Evolutionary conservation across 2,113 vertebrate species (phyloP).

Genomic region (Heloderma charlesbogerti): DNA sequence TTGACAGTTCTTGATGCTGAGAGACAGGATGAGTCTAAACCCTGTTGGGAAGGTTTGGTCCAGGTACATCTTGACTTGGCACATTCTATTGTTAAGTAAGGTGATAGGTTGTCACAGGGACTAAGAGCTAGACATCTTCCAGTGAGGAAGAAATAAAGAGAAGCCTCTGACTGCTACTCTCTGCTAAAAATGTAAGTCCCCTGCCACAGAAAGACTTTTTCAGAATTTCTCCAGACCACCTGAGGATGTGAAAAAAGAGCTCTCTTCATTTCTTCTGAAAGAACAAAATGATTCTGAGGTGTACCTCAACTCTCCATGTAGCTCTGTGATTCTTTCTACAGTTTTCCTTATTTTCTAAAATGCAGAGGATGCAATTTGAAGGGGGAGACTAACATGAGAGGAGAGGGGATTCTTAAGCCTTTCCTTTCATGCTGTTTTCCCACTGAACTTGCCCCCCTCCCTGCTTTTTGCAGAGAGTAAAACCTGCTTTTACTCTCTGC

Average conservation of each 20-base stretch:
- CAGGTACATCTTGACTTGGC: not conserved
- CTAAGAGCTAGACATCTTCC: not conserved
- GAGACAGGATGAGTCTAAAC: not conserved
- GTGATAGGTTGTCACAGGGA: not conserved
- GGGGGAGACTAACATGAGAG: no score
- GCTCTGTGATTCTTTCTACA: no score
- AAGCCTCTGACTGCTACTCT: no score
- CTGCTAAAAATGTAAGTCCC: no score
- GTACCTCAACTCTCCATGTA: no score
- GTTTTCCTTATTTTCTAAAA: no score
- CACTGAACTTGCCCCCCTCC: not conserved
- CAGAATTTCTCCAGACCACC: no score
- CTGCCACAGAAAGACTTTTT: no score
- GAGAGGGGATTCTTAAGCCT: not conserved
- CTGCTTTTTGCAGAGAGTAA: no score
- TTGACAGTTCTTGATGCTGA: not conserved
- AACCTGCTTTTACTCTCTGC: not conserved
- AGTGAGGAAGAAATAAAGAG: not conserved
- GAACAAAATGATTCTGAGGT: no score
- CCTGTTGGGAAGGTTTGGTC: not conserved
- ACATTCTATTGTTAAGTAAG: not conserved
- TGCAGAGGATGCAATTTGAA: not conserved
- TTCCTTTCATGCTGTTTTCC: not conserved
- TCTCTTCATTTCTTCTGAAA: no score
- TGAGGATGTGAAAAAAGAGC: no score